These are phyloP conservation scores for Taeniopygia guttata DNA, from an alignment of 2,797 vertebrate genomes.

Conservation along the genomic window DNA sequence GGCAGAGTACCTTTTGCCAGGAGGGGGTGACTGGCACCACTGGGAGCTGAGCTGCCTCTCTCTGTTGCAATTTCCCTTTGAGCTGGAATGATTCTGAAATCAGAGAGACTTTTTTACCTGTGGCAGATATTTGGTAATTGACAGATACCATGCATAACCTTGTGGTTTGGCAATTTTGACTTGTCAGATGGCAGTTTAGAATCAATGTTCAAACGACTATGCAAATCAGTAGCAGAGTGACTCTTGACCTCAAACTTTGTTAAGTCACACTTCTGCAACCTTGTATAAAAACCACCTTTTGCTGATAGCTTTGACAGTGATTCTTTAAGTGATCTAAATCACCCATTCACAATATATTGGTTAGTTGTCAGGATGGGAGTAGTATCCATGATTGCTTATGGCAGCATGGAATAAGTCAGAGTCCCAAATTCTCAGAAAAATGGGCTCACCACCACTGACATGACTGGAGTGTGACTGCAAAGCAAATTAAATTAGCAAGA, in stretches of 20 bases:
- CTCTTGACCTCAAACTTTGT: background rate
- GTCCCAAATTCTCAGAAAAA: background rate
- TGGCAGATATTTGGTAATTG: background rate
- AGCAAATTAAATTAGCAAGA: background rate
- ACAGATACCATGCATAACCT: background rate
- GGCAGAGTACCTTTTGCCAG: background rate
- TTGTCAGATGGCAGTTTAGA: background rate
- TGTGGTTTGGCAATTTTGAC: background rate
- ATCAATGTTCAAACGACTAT: background rate
- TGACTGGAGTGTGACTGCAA: accelerated
- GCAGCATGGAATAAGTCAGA: background rate
- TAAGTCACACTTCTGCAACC: background rate
- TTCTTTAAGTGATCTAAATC: background rate
- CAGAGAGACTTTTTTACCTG: background rate
- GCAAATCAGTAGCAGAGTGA: background rate
- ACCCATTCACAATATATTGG: background rate
- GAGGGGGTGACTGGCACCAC: background rate
- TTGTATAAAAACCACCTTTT: no score
- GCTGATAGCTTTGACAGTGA: background rate
- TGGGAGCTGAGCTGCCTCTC: background rate
- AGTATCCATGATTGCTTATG: background rate
- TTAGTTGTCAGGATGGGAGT: background rate
- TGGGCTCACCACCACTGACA: background rate
- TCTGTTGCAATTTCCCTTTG: background rate
- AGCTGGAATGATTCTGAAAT: background rate